These are phyloP conservation scores for Lamproptera curius DNA, from an alignment of 2,888 invertebrate species.

Conservation along the genomic window DNA sequence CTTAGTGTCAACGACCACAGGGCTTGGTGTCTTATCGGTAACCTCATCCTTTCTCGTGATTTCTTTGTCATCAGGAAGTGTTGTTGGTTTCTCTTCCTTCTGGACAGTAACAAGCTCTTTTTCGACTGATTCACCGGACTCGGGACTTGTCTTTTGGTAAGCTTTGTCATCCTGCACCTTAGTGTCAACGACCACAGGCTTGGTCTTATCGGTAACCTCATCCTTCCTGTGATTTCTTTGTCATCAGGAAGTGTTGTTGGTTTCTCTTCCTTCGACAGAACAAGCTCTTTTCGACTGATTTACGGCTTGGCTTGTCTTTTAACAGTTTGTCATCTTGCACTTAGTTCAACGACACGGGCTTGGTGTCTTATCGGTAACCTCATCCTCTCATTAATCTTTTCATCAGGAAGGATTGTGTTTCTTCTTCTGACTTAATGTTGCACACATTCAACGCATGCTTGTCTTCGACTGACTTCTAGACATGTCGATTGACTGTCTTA, in stretches of 20 bases:
- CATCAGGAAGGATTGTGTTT: neutral
- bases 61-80: neutral
- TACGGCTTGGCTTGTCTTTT: neutral
- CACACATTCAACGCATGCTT: no score
- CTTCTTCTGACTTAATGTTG: conserved; percentile 16
- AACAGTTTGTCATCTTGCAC: neutral
- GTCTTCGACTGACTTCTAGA: no score
- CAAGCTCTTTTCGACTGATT: conserved; percentile 1
- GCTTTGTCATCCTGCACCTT: neutral
- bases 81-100: neutral
- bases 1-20: neutral
- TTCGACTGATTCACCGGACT: conserved; percentile 18
- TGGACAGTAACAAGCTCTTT: no score
- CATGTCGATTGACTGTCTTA: no score
- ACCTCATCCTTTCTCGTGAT: neutral
- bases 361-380: neutral
- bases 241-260: neutral
- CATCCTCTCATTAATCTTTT: neutral
- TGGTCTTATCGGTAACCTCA: neutral
- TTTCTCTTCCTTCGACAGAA: conserved; percentile 10
- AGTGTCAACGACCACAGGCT: neutral
- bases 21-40: conserved; percentile 2
- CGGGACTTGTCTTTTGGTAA: conserved; percentile 20
- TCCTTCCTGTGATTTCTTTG: neutral
- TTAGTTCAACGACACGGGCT: neutral